phyloP scores from a whole-genome alignment of 2,113 vertebrate species.

The Caranx melampygus region DNA sequence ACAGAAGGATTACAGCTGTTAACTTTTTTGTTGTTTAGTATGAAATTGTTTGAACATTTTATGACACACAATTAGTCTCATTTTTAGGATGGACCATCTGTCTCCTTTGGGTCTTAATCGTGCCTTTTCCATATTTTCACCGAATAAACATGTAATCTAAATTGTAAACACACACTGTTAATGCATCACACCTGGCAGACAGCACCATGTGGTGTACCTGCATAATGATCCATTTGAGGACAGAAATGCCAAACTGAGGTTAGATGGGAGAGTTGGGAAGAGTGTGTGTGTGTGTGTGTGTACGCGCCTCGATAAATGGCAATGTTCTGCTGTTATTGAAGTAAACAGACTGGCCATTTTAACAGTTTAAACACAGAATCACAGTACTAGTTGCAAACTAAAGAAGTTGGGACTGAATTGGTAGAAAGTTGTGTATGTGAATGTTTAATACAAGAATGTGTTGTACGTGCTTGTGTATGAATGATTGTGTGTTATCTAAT shows the following conservation, averaged over 20 bases:
- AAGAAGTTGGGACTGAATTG: not conserved
- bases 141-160: conserved; percentile 14
- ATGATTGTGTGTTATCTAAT: conserved; percentile 1
- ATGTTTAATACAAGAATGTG: not conserved
- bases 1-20: not conserved
- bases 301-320: not conserved
- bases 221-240: conserved; percentile 38
- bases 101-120: not conserved
- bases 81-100: conserved; percentile 5
- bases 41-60: not conserved
- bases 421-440: not conserved
- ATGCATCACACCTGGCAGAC: conserved; percentile 50
- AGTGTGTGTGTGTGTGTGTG: conserved; percentile 7
- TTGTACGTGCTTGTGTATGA: conserved; percentile 2
- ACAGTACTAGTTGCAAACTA: not conserved
- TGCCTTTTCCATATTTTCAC: conserved; percentile 23
- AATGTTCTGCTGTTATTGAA: conserved; percentile 10
- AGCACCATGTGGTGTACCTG: conserved; percentile 36
- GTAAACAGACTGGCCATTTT: conserved; percentile 24
- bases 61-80: not conserved
- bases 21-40: not conserved
- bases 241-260: conserved; percentile 17
- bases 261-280: not conserved
- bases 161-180: conserved; percentile 9
- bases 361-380: conserved; percentile 6